Conservation (phyloP, 2,888 invertebrate genomes). For the Eupithecia dodoneata region DNA sequence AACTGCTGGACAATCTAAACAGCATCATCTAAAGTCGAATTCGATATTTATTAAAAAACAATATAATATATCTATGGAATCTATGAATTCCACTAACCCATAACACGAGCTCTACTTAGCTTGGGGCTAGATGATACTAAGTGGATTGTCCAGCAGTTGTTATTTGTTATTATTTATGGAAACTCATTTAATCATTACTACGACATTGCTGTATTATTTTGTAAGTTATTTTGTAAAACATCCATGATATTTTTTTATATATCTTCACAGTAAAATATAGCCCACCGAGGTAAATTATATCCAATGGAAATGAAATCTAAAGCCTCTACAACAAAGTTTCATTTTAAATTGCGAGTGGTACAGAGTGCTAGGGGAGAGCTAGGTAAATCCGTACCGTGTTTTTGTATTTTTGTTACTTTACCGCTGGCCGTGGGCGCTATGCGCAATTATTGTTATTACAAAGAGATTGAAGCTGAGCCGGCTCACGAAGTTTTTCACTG, state of each 20-base stretch:
- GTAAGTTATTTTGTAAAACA: background rate
- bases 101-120: too few species aligned
- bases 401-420: conserved; percentile 61
- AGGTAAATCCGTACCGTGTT: conserved; percentile 67
- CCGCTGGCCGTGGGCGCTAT: conserved; percentile 70
- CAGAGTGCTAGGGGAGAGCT: conserved; percentile 45
- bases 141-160: too few species aligned
- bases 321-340: conserved; percentile 6
- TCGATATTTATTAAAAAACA: too few species aligned
- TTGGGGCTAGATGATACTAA: too few species aligned
- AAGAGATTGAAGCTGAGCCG: conserved; percentile 79
- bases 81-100: too few species aligned
- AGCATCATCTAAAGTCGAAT: too few species aligned
- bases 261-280: background rate
- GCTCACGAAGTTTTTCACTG: conserved; percentile 70
- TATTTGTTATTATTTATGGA: too few species aligned
- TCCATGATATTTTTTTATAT: background rate
- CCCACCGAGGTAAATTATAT: background rate
- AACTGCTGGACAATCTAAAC: too few species aligned
- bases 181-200: too few species aligned
- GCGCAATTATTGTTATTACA: conserved; percentile 84
- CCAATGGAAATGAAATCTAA: conserved; percentile 10
- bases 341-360: conserved; percentile 16
- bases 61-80: too few species aligned
- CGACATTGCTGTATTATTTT: background rate